Base-by-base conservation (phyloP, 2,113 vertebrate genomes). In the Oryzias melastigma region DNA sequence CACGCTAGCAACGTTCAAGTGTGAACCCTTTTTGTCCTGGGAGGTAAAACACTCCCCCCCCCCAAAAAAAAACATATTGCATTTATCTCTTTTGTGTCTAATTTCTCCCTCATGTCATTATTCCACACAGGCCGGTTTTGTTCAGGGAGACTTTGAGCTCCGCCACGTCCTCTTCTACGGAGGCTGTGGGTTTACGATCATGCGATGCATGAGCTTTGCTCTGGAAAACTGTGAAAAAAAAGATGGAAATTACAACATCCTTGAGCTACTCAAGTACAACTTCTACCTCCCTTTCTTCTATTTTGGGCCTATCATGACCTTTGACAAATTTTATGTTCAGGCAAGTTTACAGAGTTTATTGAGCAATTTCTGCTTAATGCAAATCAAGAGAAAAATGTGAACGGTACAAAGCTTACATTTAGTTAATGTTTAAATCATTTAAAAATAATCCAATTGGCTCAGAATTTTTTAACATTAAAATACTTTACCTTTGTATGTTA, bases 241-340 rank as follows among this genome's bases (percentile, higher is more conserved):
- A 0, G 92, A 94, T 0, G 94, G 93, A 49, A 93, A 91, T 83
- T 97, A 94, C 82, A 95, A 91, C 74, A 91, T 98, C 60, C 84
- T 96, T 0, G 94, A 96, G 71, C 93, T 99, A 75, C 93, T 99
- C 89, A 96, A 96, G 75, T 99, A 98, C 90, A 99, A 99, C 87
- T 99, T 98, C 93, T 99, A 99, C 93, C 93, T 99, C 81, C 96
- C 96, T 0, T 98, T 97, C 91, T 99, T 99, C 90, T 99, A 96
- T 87, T 99, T 98, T 0, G 96, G 97, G 42, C 97, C 97, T 44
- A 85, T 99, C 87, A 97, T 99, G 96, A 98, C 95, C 0, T 99
- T 97, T 50, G 97, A 99, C 65, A 91, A 88, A 82, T 99, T 95
- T 84, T 88, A 94, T 0, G 58, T 87, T 20, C 97, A 99, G 91